Conservation (phyloP, 2,797 vertebrate species). For the Sternotherus odoratus region DNA sequence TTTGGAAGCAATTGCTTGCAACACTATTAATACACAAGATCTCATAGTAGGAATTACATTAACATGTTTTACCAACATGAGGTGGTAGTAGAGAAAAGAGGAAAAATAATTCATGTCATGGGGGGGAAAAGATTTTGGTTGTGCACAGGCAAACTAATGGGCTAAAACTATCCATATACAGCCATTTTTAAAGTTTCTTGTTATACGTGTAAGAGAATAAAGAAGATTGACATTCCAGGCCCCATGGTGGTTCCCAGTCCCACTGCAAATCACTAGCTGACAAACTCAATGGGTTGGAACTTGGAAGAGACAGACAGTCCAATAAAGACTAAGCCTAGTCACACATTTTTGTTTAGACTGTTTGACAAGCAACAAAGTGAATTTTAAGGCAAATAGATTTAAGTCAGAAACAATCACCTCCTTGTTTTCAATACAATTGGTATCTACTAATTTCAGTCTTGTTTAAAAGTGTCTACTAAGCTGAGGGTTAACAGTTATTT, state of each 20-base stretch:
- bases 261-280: constrained; percentile 31
- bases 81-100: background rate
- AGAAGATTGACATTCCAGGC: constrained; percentile 8
- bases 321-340: background rate
- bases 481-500: constrained; percentile 2
- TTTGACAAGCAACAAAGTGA: constrained; percentile 31
- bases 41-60: background rate
- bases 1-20: background rate
- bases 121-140: background rate
- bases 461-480: background rate
- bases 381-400: constrained; percentile 39
- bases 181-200: background rate
- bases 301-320: background rate
- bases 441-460: background rate
- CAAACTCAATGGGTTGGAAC: constrained; percentile 53
- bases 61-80: background rate
- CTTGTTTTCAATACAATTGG: background rate
- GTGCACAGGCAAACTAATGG: background rate
- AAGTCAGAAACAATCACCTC: constrained; percentile 9
- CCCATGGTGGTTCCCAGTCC: constrained; percentile 26
- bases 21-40: background rate
- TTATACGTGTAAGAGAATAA: background rate
- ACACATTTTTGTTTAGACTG: background rate
- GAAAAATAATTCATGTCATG: background rate
- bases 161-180: background rate